Evolutionary conservation across 1,140 invertebrate genomes (phyloP), one percentile per base, ranked within the genome.

Genomic region (Drepana arcuata): DNA sequence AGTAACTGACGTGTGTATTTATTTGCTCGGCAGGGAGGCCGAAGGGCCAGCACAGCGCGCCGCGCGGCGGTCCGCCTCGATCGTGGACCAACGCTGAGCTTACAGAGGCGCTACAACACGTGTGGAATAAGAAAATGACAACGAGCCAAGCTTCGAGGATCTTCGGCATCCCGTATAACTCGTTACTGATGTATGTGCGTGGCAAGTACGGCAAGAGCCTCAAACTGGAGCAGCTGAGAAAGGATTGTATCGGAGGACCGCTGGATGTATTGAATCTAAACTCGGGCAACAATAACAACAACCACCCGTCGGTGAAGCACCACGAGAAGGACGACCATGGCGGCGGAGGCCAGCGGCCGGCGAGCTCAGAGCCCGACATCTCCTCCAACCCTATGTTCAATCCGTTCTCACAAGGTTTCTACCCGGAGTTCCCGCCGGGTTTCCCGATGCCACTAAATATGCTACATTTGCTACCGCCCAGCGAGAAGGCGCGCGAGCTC

Each of bases 101-200:
- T 7, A 95, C 93, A 7, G 91, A 95, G 73, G 93, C 93, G 0
- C 83, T 95, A 9, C 92, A 94, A 56, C 93, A 95, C 69, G 93
- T 95, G 0, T 95, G 94, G 94, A 95, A 95, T 70, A 95, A 95
- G 62, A 95, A 94, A 63, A 95, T 95, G 92, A 95, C 94, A n/a
- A 95, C 94, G 1, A 95, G 93, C 43, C 94, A 95, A 73, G 94
- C 94, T 0, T 94, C 92, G 9, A 82, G 93, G 26, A 92, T 95
- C 54, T 95, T 94, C 68, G 93, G 93, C 3, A 96, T 95, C 31
- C 94, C 94, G 1, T 95, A 96, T 86, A 96, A 96, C 73, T 94
- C 92, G 12, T 80, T 96, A 1, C 84, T 95, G 9, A 95, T 95
- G 93, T 96, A 96, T 77, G 94, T 96, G 3, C 84, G 94, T n/a